These are phyloP conservation scores for Cylindroiulus punctatus DNA, from an alignment of 2,888 invertebrate genomes.

Conservation along the genomic window DNA sequence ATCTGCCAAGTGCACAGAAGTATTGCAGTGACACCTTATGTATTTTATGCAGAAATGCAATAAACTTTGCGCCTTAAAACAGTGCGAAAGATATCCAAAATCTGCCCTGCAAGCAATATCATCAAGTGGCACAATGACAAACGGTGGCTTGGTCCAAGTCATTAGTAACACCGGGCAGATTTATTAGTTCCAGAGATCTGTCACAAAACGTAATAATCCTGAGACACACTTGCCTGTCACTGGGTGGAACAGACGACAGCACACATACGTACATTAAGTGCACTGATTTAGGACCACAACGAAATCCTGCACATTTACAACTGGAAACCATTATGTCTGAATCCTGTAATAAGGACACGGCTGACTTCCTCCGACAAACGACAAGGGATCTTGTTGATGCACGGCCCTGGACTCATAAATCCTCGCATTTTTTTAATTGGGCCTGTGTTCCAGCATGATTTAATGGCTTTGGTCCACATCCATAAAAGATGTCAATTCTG, in stretches of 20 bases:
- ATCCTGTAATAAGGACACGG: constrained; percentile 1
- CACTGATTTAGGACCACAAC: constrained; percentile 26
- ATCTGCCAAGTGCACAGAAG: too few relatives aligned
- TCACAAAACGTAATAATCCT: constrained; percentile 9
- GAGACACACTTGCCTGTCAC: not conserved
- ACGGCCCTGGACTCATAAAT: not conserved
- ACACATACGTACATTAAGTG: constrained; percentile 8
- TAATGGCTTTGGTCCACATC: not conserved
- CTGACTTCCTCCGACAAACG: constrained; percentile 17
- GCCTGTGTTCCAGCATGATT: not conserved
- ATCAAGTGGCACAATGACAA: not conserved
- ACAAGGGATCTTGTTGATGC: not conserved
- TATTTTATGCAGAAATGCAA: too few relatives aligned
- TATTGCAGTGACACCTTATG: too few relatives aligned
- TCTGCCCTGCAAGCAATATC: not conserved
- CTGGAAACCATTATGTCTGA: not conserved
- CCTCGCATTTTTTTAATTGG: not conserved
- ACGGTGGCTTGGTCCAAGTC: not conserved
- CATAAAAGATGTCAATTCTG: not conserved
- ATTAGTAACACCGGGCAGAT: not conserved
- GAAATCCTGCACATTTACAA: constrained; percentile 10
- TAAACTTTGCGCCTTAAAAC: too few relatives aligned
- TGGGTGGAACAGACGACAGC: not conserved
- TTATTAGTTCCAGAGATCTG: constrained; percentile 1
- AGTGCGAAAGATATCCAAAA: not conserved